Evolutionary conservation across 2,113 vertebrate species (phyloP).

Genomic region (Corynorhinus townsendii): DNA sequence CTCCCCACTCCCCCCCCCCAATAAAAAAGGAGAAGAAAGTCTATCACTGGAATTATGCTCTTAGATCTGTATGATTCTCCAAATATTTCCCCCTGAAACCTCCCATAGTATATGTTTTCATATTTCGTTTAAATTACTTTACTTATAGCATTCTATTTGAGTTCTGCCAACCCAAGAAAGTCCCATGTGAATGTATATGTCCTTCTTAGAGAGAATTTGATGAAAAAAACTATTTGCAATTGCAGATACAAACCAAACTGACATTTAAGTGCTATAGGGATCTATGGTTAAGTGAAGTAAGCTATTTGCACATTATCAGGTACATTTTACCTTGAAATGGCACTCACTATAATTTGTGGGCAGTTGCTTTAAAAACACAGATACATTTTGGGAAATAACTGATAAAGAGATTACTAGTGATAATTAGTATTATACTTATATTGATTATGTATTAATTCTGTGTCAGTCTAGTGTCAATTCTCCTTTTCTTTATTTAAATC

Average conservation of each 20-base stretch:
- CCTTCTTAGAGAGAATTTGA: background rate
- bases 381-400: background rate
- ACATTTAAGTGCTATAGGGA: background rate
- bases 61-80: background rate
- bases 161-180: background rate
- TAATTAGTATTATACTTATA: background rate
- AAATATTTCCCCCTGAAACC: background rate
- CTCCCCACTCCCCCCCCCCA: too few relatives aligned
- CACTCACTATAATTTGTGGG: background rate
- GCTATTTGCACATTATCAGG: background rate
- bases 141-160: background rate
- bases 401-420: background rate
- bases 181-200: background rate
- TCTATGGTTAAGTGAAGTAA: background rate
- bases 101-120: background rate
- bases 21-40: background rate
- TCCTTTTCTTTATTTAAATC: background rate
- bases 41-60: background rate
- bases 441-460: background rate
- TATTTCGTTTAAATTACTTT: slow-evolving; percentile 7
- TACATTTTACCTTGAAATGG: background rate
- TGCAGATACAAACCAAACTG: background rate
- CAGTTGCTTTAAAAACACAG: background rate
- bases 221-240: background rate
- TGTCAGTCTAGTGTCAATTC: background rate